phyloP scores from a whole-genome alignment of 2,113 vertebrate genomes.

The Phaetusa simplex region DNA sequence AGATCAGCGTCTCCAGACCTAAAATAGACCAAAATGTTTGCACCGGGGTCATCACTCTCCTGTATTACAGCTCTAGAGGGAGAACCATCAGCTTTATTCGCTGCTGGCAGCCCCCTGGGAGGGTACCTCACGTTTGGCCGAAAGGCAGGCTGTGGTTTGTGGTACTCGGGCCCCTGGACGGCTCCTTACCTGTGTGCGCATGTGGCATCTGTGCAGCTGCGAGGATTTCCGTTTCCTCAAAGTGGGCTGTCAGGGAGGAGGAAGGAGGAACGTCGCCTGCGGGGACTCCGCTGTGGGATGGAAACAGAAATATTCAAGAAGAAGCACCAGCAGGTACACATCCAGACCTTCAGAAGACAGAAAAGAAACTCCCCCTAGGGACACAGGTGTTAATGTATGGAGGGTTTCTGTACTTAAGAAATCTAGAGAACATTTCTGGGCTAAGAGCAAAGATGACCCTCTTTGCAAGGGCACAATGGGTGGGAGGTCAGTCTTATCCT shows the following conservation, averaged over 20 bases:
- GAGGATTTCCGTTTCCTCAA: background rate
- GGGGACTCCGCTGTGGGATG: accelerated
- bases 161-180: background rate
- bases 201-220: background rate
- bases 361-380: background rate
- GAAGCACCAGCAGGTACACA: background rate
- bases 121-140: accelerated
- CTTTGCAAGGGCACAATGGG: background rate
- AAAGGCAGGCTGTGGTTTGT: background rate
- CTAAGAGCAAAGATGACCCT: background rate
- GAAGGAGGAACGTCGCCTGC: background rate
- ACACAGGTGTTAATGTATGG: background rate
- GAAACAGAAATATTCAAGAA: background rate
- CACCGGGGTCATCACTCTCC: background rate
- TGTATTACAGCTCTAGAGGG: accelerated
- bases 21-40: background rate
- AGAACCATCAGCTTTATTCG: background rate
- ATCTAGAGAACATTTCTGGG: background rate
- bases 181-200: background rate
- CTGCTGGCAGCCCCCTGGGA: background rate
- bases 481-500: background rate
- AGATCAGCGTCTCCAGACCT: background rate
- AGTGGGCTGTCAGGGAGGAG: background rate
- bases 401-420: background rate
- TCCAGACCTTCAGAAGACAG: background rate